Conservation (phyloP, 2,888 invertebrate species). For the Choristoneura rosaceana region DNA sequence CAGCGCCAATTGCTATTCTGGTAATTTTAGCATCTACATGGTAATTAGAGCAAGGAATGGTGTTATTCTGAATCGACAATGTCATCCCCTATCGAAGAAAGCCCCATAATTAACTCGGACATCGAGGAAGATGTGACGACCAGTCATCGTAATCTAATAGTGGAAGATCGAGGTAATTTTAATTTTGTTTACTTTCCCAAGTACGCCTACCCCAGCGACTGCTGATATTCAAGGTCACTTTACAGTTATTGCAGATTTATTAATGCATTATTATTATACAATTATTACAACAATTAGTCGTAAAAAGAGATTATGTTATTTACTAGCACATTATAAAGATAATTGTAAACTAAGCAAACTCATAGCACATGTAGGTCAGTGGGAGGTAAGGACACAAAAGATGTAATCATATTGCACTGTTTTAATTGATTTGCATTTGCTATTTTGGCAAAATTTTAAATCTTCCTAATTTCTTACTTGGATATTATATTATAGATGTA, state of each 20-base stretch:
- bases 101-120: slow-evolving; percentile 76
- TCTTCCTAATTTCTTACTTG: background rate
- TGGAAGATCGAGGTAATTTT: slow-evolving; percentile 64
- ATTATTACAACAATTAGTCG: slow-evolving; percentile 10
- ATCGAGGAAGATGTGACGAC: slow-evolving; percentile 76
- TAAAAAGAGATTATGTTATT: slow-evolving; percentile 15
- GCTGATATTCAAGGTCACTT: slow-evolving; percentile 34
- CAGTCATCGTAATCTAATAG: slow-evolving; percentile 70
- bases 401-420: background rate
- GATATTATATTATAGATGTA: too few relatives aligned
- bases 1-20: background rate
- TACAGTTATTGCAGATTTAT: slow-evolving; percentile 13
- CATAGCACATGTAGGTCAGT: slow-evolving; percentile 5
- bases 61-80: slow-evolving; percentile 55
- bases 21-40: slow-evolving; percentile 28
- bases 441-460: background rate
- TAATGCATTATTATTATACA: slow-evolving; percentile 5
- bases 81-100: slow-evolving; percentile 74
- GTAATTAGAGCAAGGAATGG: slow-evolving; percentile 43
- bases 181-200: slow-evolving; percentile 29
- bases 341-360: background rate
- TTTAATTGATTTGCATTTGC: background rate
- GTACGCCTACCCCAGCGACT: slow-evolving; percentile 26
- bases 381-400: slow-evolving; percentile 20
- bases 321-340: background rate